Conservation (phyloP, 2,113 vertebrate species). For the Callorhinus ursinus region DNA sequence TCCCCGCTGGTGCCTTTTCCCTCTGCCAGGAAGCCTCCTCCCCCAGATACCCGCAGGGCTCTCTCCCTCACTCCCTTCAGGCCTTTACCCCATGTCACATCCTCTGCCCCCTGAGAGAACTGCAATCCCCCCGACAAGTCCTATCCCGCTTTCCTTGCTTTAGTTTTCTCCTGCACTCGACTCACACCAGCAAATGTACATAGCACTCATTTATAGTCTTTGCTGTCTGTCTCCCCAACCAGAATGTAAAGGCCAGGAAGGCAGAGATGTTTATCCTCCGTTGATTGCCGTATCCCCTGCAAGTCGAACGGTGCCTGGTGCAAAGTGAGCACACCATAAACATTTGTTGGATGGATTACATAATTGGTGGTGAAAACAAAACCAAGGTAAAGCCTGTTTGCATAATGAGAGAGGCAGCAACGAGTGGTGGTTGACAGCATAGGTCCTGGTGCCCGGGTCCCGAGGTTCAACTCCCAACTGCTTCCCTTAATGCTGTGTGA, state of each 20-base stretch:
- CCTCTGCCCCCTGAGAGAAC: background rate
- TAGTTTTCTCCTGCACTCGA: background rate
- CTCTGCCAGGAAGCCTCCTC: background rate
- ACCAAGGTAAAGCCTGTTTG: background rate
- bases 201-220: background rate
- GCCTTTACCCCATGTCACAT: background rate
- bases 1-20: background rate
- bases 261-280: background rate
- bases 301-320: background rate
- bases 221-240: background rate
- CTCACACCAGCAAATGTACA: background rate
- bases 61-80: background rate
- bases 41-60: background rate
- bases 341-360: background rate
- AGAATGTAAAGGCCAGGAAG: background rate
- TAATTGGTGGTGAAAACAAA: background rate
- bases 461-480: background rate
- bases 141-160: background rate
- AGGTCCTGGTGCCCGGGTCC: background rate
- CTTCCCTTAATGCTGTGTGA: background rate
- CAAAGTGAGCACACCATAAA: background rate
- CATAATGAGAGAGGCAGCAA: background rate
- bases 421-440: background rate
- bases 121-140: background rate
- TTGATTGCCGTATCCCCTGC: background rate